Evolutionary conservation across 2,797 vertebrate genomes (phyloP).

Genomic region (Scarus forsteni): DNA sequence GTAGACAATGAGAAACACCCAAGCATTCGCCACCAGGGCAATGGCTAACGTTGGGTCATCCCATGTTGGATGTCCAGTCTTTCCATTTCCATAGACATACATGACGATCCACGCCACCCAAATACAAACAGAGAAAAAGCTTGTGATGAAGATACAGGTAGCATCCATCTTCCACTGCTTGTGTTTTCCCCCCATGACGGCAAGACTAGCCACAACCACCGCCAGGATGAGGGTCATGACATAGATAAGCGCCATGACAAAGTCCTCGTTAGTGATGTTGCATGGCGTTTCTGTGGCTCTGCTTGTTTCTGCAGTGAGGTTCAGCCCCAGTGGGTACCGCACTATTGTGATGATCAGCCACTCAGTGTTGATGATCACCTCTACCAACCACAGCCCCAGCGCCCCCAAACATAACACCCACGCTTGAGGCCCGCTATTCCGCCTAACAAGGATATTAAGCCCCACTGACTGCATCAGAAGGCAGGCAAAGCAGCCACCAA

Average conservation of each 20-base stretch:
- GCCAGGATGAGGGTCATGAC: constrained; percentile 90
- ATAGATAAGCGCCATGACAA: constrained; percentile 94
- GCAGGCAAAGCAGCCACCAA: constrained; percentile 92
- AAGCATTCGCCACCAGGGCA: constrained; percentile 90
- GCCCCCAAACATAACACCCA: constrained; percentile 87
- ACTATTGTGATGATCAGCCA: constrained; percentile 95
- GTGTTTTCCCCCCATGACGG: constrained; percentile 84
- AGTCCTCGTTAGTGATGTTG: constrained; percentile 88
- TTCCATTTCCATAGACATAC: constrained; percentile 90
- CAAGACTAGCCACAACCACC: constrained; percentile 77
- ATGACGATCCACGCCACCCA: constrained; percentile 94
- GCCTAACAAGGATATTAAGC: constrained; percentile 87
- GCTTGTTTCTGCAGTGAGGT: not conserved
- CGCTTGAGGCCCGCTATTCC: constrained; percentile 77
- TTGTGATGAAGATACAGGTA: constrained; percentile 81
- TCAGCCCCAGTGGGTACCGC: constrained; percentile 46
- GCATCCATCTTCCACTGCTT: constrained; percentile 86
- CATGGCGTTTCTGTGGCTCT: constrained; percentile 74
- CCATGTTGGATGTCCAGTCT: constrained; percentile 76
- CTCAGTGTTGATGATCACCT: constrained; percentile 94
- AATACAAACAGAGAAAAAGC: constrained; percentile 85
- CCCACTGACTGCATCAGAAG: constrained; percentile 88
- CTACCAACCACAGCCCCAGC: constrained; percentile 87
- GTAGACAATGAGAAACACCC: constrained; percentile 89
- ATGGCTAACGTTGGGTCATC: constrained; percentile 94